Evolutionary conservation across 2,888 invertebrate genomes (phyloP).

Genomic region (Artemia sinica): DNA sequence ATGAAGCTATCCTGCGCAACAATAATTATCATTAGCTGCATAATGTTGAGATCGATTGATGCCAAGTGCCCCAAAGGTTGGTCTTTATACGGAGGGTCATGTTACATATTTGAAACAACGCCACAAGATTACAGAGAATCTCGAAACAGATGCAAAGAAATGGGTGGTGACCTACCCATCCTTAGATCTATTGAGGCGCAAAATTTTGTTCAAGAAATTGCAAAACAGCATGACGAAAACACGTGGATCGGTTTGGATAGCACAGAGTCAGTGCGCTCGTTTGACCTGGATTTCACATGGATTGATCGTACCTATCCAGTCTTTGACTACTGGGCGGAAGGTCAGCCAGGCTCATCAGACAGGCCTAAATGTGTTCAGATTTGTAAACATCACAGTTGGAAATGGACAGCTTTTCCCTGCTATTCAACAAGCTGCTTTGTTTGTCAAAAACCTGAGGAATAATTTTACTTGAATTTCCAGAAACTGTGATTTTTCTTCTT

Average conservation of each 20-base stretch:
- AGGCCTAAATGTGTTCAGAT: conserved; percentile 2
- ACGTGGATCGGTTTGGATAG: background rate
- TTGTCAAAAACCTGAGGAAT: background rate
- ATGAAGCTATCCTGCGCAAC: no score
- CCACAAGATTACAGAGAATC: background rate
- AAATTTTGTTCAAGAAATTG: background rate
- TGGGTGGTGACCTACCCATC: background rate
- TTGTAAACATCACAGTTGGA: background rate
- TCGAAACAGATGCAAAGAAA: background rate
- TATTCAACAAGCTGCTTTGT: background rate
- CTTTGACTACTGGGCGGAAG: conserved; percentile 3
- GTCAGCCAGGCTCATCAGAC: background rate
- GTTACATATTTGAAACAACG: background rate
- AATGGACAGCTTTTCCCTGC: conserved; percentile 12
- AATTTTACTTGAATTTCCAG: no score
- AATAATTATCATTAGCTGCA: no score
- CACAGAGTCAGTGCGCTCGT: background rate
- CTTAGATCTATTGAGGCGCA: background rate
- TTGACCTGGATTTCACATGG: background rate
- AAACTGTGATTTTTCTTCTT: no score
- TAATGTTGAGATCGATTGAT: no score
- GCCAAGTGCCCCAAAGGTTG: no score
- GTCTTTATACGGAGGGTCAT: background rate
- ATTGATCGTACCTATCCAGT: background rate
- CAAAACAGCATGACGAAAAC: background rate